Evolutionary conservation across 2,113 vertebrate species (phyloP), one percentile per base, ranked within the genome.

Genomic region (Seriola dumerili): DNA sequence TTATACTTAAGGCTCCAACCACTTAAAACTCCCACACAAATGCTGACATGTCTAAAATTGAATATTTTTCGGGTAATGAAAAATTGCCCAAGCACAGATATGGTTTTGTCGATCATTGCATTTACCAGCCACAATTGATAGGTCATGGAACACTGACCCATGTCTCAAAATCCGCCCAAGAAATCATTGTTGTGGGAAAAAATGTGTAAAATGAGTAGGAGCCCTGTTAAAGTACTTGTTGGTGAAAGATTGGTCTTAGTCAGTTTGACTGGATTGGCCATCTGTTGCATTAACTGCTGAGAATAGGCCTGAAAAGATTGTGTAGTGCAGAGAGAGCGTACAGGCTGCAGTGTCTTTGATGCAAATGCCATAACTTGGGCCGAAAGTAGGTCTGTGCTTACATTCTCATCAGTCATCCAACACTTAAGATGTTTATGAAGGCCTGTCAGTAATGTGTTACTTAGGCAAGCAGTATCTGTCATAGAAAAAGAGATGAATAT

Each of bases 261-360:
- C 68, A 21, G 25, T 82, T 73, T 46, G 68, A 67, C 58, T 44
- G 54, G 16, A 73, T 78, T 66, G 61, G 73, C 86, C 86, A 78
- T 93, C 90, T 93, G 90, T 82, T 90, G 89, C 89, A 85, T 82
- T 38, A 64, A 50, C 46, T 3, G 17, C 14, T 5, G 36, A 80
- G 36, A 72, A 48, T 23, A 76, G 70, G 59, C 74, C 74, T 62
- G 13, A 46, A 64, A 52, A 66, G 23, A 62, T 3, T 38, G 29
- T 29, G 23, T 5, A 29, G 40, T 66, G 25, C 32, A 38, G 32
- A 57, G 19, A 10, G 21, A 69, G 52, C 7, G 4, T 61, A 21
- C 29, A 69, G 36, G 23, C 63, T 81, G 62, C 55, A 40, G 9
- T 14, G 29, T 63, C 29, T 70, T 57, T 59, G 21, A 66, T 73